Conservation (phyloP, 2,797 vertebrate genomes). For the Echeneis naucrates region DNA sequence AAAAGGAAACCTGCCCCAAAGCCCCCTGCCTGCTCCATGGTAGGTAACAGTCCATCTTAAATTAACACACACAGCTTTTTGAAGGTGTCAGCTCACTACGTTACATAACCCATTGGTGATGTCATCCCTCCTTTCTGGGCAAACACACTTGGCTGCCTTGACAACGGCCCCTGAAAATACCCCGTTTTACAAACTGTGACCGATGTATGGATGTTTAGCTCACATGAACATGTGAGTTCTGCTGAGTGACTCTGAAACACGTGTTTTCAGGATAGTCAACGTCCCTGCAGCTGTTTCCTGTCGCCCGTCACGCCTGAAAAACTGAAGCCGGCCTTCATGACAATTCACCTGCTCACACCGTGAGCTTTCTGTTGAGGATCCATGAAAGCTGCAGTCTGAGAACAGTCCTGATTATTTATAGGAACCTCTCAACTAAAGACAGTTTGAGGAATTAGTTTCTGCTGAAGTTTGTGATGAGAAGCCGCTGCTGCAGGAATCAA, state of each 20-base stretch:
- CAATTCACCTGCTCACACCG: fast-evolving
- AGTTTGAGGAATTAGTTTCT: background rate
- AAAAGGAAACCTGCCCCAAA: conserved; percentile 17
- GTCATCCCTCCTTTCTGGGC: conserved; percentile 53
- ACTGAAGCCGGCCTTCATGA: background rate
- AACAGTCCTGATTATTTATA: background rate
- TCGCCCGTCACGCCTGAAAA: background rate
- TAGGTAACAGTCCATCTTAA: background rate
- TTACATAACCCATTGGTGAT: conserved; percentile 56
- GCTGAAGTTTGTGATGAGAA: background rate
- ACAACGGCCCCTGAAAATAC: conserved; percentile 30
- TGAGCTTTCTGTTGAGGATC: background rate
- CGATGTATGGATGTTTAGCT: too few relatives aligned
- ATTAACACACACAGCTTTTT: background rate
- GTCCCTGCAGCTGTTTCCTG: conserved; percentile 34
- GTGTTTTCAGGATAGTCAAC: background rate
- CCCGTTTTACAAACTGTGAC: background rate
- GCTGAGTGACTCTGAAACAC: background rate
- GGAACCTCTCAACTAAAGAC: too few relatives aligned
- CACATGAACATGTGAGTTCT: too few relatives aligned
- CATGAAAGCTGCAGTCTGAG: background rate
- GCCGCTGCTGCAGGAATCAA: too few relatives aligned
- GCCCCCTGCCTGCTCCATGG: conserved; percentile 8
- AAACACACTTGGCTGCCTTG: conserved; percentile 51
- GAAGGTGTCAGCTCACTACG: conserved; percentile 32